Conservation (phyloP, 2,113 vertebrate genomes). For the Fulica atra region DNA sequence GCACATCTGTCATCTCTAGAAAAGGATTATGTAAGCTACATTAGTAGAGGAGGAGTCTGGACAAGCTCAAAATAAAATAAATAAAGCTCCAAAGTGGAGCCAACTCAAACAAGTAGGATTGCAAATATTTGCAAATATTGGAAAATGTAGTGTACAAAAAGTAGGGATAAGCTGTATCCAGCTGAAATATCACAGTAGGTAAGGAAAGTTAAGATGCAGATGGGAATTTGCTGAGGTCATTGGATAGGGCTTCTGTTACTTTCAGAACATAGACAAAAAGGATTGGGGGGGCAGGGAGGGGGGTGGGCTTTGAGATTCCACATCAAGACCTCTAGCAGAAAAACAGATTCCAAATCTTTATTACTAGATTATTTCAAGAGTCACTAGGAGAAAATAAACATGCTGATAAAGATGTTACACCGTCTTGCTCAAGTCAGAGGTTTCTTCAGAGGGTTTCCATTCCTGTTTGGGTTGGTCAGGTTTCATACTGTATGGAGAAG, state of each 20-base stretch:
- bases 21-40: slow-evolving; percentile 22
- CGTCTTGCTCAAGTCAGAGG: neutral
- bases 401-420: neutral
- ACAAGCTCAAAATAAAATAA: slow-evolving; percentile 37
- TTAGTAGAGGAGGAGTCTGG: neutral
- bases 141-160: neutral
- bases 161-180: neutral
- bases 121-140: neutral
- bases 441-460: neutral
- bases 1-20: slow-evolving; percentile 43
- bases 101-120: neutral
- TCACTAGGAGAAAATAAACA: neutral
- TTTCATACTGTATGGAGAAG: neutral
- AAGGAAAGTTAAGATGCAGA: neutral
- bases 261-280: neutral
- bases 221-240: neutral
- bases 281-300: too few species aligned
- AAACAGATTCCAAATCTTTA: neutral
- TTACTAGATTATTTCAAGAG: neutral
- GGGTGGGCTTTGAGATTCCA: neutral
- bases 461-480: neutral
- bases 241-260: neutral
- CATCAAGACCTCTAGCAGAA: neutral
- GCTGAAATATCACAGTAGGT: neutral
- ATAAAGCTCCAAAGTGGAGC: neutral